Evolutionary conservation across 2,888 invertebrate genomes (phyloP).

Genomic region (Heteropelma amictum): DNA sequence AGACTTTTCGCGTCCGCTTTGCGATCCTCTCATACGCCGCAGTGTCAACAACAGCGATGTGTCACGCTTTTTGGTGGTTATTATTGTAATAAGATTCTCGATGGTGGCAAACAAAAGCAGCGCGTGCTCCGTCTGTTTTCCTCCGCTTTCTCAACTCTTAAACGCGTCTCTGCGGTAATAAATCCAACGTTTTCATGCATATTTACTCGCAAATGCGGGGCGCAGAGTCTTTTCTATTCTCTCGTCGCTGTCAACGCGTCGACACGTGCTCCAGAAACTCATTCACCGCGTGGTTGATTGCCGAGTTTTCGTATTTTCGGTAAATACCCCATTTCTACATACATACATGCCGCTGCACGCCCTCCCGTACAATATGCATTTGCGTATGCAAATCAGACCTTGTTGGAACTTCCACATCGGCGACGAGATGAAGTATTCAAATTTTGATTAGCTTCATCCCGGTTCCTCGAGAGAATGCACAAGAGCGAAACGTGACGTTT

Average conservation of each 20-base stretch:
- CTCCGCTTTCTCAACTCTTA: too few species aligned
- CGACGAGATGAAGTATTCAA: slow-evolving; percentile 39
- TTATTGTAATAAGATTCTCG: slow-evolving; percentile 9
- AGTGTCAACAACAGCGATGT: not conserved
- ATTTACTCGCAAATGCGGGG: too few species aligned
- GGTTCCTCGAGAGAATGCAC: not conserved
- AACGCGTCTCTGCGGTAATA: slow-evolving; percentile 25
- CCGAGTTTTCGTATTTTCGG: slow-evolving; percentile 3
- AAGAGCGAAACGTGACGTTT: not conserved
- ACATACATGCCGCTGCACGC: not conserved
- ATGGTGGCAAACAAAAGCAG: slow-evolving; percentile 20
- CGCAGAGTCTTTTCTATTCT: not conserved
- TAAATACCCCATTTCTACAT: not conserved
- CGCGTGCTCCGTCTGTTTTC: not conserved
- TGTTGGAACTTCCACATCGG: slow-evolving; percentile 24
- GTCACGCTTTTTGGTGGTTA: slow-evolving; percentile 1
- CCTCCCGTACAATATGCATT: not conserved
- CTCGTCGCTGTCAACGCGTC: not conserved
- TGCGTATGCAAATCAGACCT: not conserved
- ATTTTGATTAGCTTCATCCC: slow-evolving; percentile 45
- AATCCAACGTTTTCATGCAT: slow-evolving; percentile 21
- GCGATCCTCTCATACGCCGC: not conserved
- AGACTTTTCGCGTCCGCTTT: not conserved
- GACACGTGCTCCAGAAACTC: not conserved
- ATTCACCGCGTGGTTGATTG: not conserved